Base-by-base conservation (phyloP, 2,797 vertebrate genomes). In the Poecilia wingei region DNA sequence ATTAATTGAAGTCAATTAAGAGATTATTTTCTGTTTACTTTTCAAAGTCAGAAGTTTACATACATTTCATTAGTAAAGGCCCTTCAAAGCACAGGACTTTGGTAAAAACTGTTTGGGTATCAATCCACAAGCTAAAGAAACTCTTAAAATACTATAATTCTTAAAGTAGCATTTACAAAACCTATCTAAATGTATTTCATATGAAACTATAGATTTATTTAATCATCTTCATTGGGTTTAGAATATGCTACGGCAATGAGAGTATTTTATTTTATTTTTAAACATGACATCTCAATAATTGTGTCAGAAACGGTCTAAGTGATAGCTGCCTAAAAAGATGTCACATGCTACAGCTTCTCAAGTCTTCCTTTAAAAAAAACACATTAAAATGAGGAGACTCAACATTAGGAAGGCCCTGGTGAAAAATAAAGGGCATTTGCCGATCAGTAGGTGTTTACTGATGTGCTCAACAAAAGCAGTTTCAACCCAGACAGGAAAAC, bases 391-490 rank as follows among this genome's bases (percentile, higher is more conserved):
- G 47, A 78, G 39, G 47, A 75, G 18, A 78, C 77, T 78, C 84
- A 55, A 46, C 68, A 57, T 59, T 45, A 46, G 61, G 22, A 51
- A 51, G 78, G 39, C 51, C n/a, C 9, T 16, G 10, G 66, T 80
- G 72, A 46, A 77, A 72, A n/a, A 36, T 74, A 45, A 71, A 76
- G 80, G 75, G 79, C 85, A 82, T 85, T 88, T 84, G 78, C 69
- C 76, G 80, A 79, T 78, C 72, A 81, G 85, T 84, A 85, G 36
- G 43, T 12, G 25, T 82, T 53, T 14, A 16, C 75, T 66, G 36
- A 76, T 70, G 81, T 6, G 73, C 53, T 61, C 41, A 76, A 73
- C 74, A 36, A 76, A 64, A 86, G 78, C 64, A 1, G 41, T n/a
- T 74, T 76, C 64, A 49, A 41, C 45, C 68, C 39, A 80, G 73